Evolutionary conservation across 2,888 invertebrate species (phyloP), one percentile per base, ranked within the genome.

Genomic region (Callyntrura guangdongensis): DNA sequence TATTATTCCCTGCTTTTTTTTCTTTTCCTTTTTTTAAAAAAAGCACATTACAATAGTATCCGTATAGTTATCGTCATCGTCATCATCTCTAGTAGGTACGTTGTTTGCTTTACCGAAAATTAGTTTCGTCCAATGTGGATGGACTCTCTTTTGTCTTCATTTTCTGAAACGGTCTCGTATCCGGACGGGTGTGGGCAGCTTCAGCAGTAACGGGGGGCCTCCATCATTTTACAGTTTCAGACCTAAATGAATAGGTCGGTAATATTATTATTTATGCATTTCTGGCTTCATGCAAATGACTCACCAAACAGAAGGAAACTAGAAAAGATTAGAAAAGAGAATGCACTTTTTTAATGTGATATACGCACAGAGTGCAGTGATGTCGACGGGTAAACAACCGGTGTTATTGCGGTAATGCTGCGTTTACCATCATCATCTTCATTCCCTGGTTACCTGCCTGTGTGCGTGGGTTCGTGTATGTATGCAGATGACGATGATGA

Each of bases 231-330:
- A n/a, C n/a, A n/a, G n/a, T n/a, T n/a, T n/a, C n/a, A n/a, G n/a
- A n/a, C n/a, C n/a, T n/a, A n/a, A n/a, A n/a, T n/a, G n/a, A n/a
- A n/a, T n/a, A n/a, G n/a, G n/a, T n/a, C 11, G 25, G 12, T 22
- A 25, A 64, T 25, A 25, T 3, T 59, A 1, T 25, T 64, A 25
- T 8, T 56, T 36, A 74, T 87, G 67, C 49, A 59, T 86, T n/a
- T n/a, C n/a, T n/a, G n/a, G n/a, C n/a, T n/a, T 59, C 59, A 86
- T 82, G 87, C 59, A 88, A 88, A 88, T 88, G 87, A 88, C 87
- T 88, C 81, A 88, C 53, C n/a, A n/a, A n/a, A n/a, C n/a, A n/a
- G n/a, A n/a, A n/a, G n/a, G n/a, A n/a, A n/a, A n/a, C n/a, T n/a
- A n/a, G n/a, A n/a, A n/a, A n/a, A n/a, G n/a, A n/a, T n/a, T n/a